Conservation (phyloP, 2,888 invertebrate species). For the Oscheius sp. region DNA sequence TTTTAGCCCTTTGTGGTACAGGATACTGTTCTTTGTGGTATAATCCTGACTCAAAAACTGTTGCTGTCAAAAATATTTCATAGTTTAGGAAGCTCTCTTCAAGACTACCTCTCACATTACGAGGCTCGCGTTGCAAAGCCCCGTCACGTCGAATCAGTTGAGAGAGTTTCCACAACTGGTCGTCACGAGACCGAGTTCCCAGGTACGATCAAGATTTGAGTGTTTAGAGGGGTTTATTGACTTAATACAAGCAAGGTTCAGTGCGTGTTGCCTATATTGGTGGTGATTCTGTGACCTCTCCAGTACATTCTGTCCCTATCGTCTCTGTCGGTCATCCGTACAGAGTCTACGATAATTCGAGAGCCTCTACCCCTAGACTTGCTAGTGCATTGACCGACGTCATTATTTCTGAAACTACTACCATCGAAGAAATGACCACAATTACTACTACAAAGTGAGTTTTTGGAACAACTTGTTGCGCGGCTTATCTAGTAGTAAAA, state of each 20-base stretch:
- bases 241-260: constrained; percentile 16
- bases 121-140: constrained; percentile 24
- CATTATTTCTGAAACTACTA: constrained; percentile 45
- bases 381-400: constrained; percentile 38
- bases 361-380: constrained; percentile 31
- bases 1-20: not conserved
- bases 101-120: constrained; percentile 35
- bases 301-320: constrained; percentile 34
- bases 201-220: constrained; percentile 36
- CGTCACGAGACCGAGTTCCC: constrained; percentile 59
- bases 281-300: constrained; percentile 31
- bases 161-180: constrained; percentile 40
- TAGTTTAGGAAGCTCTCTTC: constrained; percentile 27
- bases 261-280: constrained; percentile 37
- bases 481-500: constrained; percentile 31
- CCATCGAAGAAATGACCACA: constrained; percentile 50
- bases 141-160: constrained; percentile 40
- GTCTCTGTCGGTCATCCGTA: constrained; percentile 23
- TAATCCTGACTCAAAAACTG: not conserved
- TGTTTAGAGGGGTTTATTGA: not conserved
- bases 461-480: constrained; percentile 14
- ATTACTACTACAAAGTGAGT: constrained; percentile 46
- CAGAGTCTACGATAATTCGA: constrained; percentile 26
- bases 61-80: too few species aligned
- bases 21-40: not conserved